phyloP scores from a whole-genome alignment of 2,797 vertebrate species.

The Alfaro cultratus region DNA sequence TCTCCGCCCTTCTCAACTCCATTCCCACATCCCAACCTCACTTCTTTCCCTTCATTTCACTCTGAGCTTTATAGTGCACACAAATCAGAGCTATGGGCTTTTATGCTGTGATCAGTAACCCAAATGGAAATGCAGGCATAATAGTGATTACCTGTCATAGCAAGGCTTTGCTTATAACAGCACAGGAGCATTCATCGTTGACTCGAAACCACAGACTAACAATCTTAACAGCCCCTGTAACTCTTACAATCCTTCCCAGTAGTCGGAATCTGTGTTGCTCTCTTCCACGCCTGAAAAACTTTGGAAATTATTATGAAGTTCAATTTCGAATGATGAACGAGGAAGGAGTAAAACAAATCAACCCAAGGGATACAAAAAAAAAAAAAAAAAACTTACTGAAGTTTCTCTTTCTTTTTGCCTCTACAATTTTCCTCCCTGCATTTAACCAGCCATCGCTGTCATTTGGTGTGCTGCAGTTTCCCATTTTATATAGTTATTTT shows the following conservation, averaged over 20 bases:
- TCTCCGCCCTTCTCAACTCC: slow-evolving; percentile 43
- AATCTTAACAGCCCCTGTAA: slow-evolving; percentile 57
- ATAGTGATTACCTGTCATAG: slow-evolving; percentile 77
- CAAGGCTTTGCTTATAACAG: slow-evolving; percentile 62
- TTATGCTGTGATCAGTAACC: slow-evolving; percentile 74
- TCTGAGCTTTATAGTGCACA: slow-evolving; percentile 65
- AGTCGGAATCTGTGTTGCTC: slow-evolving; percentile 33
- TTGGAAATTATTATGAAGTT: slow-evolving; percentile 38
- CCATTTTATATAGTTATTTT: slow-evolving; percentile 8
- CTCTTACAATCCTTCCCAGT: slow-evolving; percentile 42
- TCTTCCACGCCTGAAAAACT: slow-evolving; percentile 48
- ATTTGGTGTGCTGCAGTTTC: slow-evolving; percentile 7
- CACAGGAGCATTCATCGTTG: slow-evolving; percentile 45
- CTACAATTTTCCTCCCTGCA: slow-evolving; percentile 14
- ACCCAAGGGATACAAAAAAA: slow-evolving; percentile 20
- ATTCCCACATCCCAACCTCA: slow-evolving; percentile 62
- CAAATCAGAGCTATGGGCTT: slow-evolving; percentile 71
- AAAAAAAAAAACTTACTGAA: slow-evolving; percentile 29
- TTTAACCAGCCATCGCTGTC: slow-evolving; percentile 28
- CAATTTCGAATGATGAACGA: slow-evolving; percentile 42
- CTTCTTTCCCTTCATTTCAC: slow-evolving; percentile 55
- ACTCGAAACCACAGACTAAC: slow-evolving; percentile 62
- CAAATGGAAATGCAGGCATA: slow-evolving; percentile 68
- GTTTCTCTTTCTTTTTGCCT: slow-evolving; percentile 43
- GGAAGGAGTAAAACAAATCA: slow-evolving; percentile 11